These are phyloP conservation scores for Sweltsa coloradensis DNA, from an alignment of 1,140 invertebrate species.

Conservation along the genomic window DNA sequence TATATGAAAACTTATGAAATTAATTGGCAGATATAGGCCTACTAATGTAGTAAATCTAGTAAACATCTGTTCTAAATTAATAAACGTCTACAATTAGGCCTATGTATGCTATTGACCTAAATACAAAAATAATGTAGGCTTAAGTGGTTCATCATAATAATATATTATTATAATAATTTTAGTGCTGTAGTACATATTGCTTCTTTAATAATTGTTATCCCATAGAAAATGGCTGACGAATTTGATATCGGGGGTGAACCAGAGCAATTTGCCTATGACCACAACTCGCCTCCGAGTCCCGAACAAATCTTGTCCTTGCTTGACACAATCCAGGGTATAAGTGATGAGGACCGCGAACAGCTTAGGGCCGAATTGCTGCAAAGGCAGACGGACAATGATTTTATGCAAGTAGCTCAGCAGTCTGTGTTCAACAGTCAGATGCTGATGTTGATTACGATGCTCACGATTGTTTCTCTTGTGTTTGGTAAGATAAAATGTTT, in stretches of 20 bases:
- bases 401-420: conserved; percentile 19
- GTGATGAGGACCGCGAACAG: conserved; percentile 37
- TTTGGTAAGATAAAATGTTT: conserved; percentile 32
- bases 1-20: too few relatives aligned
- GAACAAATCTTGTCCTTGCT: conserved; percentile 41
- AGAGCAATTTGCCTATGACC: conserved; percentile 11
- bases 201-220: too few relatives aligned
- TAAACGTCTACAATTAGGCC: too few relatives aligned
- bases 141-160: too few relatives aligned
- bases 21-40: too few relatives aligned
- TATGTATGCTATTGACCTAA: too few relatives aligned
- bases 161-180: too few relatives aligned
- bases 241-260: neutral
- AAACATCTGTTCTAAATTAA: too few relatives aligned
- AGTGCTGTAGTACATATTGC: too few relatives aligned
- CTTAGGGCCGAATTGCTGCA: conserved; percentile 33
- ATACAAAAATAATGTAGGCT: too few relatives aligned
- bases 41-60: too few relatives aligned
- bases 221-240: too few relatives aligned
- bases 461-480: conserved; percentile 22
- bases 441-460: conserved; percentile 21
- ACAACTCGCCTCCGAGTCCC: conserved; percentile 30
- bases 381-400: conserved; percentile 15
- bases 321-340: conserved; percentile 34
- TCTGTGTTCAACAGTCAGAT: neutral